Evolutionary conservation across 2,113 vertebrate genomes (phyloP), one percentile per base, ranked within the genome.

Genomic region (Agelaius tricolor): DNA sequence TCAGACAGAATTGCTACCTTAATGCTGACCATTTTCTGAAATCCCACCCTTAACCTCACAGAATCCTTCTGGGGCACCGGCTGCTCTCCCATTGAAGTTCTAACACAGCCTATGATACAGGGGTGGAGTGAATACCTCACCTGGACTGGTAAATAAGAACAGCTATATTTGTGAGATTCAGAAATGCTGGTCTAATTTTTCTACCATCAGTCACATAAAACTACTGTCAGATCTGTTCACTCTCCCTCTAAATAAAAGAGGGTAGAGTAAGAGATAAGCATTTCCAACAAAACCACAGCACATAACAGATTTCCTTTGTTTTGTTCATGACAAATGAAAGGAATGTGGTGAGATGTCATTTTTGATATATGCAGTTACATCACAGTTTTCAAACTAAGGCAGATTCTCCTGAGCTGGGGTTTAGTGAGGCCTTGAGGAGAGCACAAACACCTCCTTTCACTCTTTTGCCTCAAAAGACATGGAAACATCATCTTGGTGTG

Each of bases 291-390:
- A 69, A 35, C 5, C 47, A 59, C 35, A 65, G 62, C 23, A 76
- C 17, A 13, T 14, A 49, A 37, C 6, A 88, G 18, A 52, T 43
- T 63, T 35, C 28, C 17, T 47, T 35, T 88, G 62, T 51, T 82
- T 68, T 58, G 58, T 72, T 79, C 33, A 31, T 13, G 23, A 39
- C 78, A 84, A 75, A 71, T n/a, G 55, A 59, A 77, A 74, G 51
- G 39, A 44, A 30, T 0, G 0, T 22, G 35, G 59, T 9, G 31
- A 52, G 43, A 30, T 11, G 15, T 17, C 3, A 39, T 14, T 73
- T 80, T n/a, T 65, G 7, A 75, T 63, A 30, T 2, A 41, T 23
- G n/a, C 24, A 35, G 35, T 76, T 73, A 20, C 21, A 30, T 62
- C 26, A 33, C 31, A 51, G 61, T 15, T 77, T 82, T 44, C 39